phyloP scores from a whole-genome alignment of 2,113 vertebrate genomes.

The Eidolon helvum region DNA sequence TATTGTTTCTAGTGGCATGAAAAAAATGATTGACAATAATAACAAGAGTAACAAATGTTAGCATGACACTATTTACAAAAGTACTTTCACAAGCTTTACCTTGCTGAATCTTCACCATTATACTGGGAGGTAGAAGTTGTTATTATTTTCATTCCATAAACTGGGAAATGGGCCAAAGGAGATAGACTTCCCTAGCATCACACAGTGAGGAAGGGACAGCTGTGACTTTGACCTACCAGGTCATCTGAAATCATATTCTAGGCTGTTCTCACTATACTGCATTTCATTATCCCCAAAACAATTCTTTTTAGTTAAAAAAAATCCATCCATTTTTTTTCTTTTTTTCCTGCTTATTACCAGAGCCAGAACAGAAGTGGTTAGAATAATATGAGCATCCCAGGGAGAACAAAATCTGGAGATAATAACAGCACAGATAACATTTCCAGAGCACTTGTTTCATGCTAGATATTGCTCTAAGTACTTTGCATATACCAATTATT shows the following conservation, averaged over 20 bases:
- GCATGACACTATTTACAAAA: background rate
- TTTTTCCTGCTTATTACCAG: background rate
- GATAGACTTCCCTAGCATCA: conserved; percentile 51
- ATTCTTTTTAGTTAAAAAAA: conserved; percentile 1
- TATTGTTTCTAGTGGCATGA: background rate
- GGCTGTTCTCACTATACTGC: conserved; percentile 16
- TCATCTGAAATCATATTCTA: conserved; percentile 45
- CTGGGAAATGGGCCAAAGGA: conserved; percentile 38
- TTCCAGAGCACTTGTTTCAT: background rate
- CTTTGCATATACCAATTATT: background rate
- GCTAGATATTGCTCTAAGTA: background rate
- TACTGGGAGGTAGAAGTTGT: conserved; percentile 18
- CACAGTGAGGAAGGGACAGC: conserved; percentile 51
- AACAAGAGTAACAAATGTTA: conserved; percentile 16
- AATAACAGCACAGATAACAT: background rate
- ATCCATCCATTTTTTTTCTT: background rate
- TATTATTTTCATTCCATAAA: conserved; percentile 64
- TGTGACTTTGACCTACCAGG: conserved; percentile 51
- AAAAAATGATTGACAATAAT: background rate
- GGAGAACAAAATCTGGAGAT: background rate
- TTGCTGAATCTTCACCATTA: conserved; percentile 29
- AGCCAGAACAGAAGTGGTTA: background rate
- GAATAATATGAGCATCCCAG: background rate
- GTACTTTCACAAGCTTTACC: background rate
- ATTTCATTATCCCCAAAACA: background rate